Conservation (phyloP, 2,888 invertebrate species). For the Cerastis leucographa region DNA sequence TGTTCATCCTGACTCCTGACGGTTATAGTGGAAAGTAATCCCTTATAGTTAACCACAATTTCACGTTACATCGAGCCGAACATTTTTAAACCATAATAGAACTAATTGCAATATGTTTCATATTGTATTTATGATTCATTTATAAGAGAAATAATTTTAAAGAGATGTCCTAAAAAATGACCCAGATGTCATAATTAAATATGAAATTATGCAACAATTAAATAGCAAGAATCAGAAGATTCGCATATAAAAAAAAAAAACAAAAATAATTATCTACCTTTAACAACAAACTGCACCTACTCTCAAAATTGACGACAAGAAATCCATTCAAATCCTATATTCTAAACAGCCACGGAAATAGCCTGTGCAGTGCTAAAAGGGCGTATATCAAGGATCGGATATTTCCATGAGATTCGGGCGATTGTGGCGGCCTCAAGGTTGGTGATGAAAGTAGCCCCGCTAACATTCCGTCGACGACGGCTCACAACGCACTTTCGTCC, state of each 20-base stretch:
- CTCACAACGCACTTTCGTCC: slow-evolving; percentile 82
- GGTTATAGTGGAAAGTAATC: not conserved
- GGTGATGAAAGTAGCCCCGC: slow-evolving; percentile 80
- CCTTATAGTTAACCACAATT: too few species aligned
- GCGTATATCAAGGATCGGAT: slow-evolving; percentile 68
- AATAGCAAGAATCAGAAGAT: not conserved
- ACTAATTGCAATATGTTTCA: not conserved
- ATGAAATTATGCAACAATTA: not conserved
- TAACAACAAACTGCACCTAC: slow-evolving; percentile 31
- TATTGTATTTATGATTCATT: not conserved
- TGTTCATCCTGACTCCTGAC: too few species aligned
- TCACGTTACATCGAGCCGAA: not conserved
- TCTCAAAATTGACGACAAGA: slow-evolving; percentile 32
- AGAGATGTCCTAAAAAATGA: not conserved
- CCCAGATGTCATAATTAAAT: too few species aligned
- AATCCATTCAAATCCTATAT: slow-evolving; percentile 37
- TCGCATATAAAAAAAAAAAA: not conserved
- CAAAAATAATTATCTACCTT: not conserved
- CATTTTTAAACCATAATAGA: not conserved
- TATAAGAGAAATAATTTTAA: not conserved
- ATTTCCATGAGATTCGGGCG: slow-evolving; percentile 76
- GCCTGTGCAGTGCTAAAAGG: slow-evolving; percentile 51
- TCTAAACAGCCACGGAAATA: slow-evolving; percentile 57
- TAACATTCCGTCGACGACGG: slow-evolving; percentile 79
- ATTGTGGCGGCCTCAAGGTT: slow-evolving; percentile 75